A percentile compares a stretch with the other conserved stretches of the same genome.
These are phyloP conservation scores for Puffinus mauretanicus DNA, from an alignment of 2,113 vertebrate species.

Conservation along the genomic window DNA sequence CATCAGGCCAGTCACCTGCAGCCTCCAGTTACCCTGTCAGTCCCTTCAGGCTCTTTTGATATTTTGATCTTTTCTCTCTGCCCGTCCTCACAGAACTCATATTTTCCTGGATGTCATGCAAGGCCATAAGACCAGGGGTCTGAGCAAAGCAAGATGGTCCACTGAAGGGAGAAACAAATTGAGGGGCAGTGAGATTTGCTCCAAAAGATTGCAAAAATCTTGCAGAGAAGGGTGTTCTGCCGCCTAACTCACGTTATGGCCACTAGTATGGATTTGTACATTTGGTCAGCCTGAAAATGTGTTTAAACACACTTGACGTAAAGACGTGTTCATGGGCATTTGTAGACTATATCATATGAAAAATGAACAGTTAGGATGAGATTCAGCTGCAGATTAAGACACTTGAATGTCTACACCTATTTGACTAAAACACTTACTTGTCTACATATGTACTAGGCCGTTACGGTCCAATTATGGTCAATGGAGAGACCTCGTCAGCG, in stretches of 20 bases:
- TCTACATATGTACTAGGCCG: neutral
- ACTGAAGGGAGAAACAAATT: neutral
- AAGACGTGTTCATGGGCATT: neutral
- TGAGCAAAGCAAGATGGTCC: neutral
- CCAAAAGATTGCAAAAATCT: neutral
- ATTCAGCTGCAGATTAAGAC: neutral
- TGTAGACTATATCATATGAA: neutral
- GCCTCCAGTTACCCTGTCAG: neutral
- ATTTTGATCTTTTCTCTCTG: neutral
- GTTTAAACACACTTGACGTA: neutral
- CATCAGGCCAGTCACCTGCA: neutral
- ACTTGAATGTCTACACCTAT: neutral
- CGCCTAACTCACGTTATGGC: neutral
- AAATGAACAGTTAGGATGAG: neutral
- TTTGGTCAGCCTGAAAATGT: neutral
- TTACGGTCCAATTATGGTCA: neutral
- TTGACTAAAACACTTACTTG: neutral
- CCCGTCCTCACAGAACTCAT: neutral
- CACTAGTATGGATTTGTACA: neutral
- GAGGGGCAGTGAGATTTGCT: neutral
- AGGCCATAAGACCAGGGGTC: neutral
- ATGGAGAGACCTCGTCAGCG: neutral
- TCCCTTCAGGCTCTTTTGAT: neutral
- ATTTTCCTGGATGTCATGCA: neutral
- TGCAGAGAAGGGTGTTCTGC: neutral